Base-by-base conservation (phyloP, 2,113 vertebrate species). In the Scophthalmus maximus region DNA sequence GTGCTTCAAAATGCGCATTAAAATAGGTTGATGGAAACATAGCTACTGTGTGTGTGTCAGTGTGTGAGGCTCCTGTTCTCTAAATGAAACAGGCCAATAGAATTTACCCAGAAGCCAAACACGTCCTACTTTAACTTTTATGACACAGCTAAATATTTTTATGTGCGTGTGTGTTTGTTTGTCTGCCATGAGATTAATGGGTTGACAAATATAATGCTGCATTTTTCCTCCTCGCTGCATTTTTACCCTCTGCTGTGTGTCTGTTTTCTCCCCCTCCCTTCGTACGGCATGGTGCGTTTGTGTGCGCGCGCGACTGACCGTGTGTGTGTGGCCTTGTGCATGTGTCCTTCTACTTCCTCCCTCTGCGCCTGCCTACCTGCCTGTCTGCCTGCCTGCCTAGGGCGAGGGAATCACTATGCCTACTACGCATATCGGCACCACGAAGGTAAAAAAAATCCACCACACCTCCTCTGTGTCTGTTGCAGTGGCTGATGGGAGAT, bases 341-440 rank as follows among this genome's bases (percentile, higher is more conserved):
- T 94, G 94, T 95, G 94, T 95, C 94, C 95, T 93, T 91, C 95
- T 94, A 29, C 86, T 61, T 76, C 53, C 20, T 68, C 60, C 51
- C 23, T 66, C 63, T 25, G 67, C 70, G 66, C 95, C 95, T 92
- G 94, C 95, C 55, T 57, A 68, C 95, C 95, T 92, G 94, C 95
- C 55, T 57, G 55, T 32, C 93, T 95, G 95, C 94, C 94, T 96
- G 95, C 90, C 91, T 94, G 90, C 87, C 93, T 94, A 98, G 97
- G 96, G 93, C 95, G 96, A 95, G 96, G 97, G 95, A 96, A 94
- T 93, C 97, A 97, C 95, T 96, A 95, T 96, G 96, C 95, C 96
- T 97, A 95, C 97, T 96, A 95, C 96, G 90, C 90, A 94, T 97
- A 94, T 94, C 96, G 95, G 89, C 73, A 95, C 91, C 94, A 94